Percentiles rank a stretch among this genome's conserved stretches.
Conservation (phyloP, 2,888 invertebrate species). For the Andrena camellia region DNA sequence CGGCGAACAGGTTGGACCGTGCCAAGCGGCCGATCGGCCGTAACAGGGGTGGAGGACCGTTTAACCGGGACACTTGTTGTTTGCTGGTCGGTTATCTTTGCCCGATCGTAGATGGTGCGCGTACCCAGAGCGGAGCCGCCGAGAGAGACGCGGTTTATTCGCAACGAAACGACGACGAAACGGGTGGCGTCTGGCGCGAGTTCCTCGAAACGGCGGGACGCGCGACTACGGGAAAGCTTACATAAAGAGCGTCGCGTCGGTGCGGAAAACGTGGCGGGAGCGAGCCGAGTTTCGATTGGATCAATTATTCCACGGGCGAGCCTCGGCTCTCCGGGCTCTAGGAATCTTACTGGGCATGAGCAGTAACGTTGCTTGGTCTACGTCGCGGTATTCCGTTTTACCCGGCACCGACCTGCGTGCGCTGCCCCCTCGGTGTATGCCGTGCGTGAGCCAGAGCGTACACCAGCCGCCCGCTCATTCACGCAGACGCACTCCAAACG, state of each 20-base stretch:
- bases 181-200: constrained; percentile 1
- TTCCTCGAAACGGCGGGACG: constrained; percentile 38
- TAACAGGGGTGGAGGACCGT: constrained; percentile 5
- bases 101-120: constrained; percentile 17
- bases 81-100: constrained; percentile 31
- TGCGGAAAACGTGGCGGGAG: constrained; percentile 72
- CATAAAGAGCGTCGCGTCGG: constrained; percentile 70
- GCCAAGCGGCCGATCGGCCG: constrained; percentile 23
- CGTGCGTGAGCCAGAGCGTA: constrained; percentile 22
- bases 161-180: background rate
- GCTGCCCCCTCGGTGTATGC: constrained; percentile 30
- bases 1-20: constrained; percentile 35
- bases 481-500: constrained; percentile 64
- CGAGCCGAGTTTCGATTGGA: constrained; percentile 76
- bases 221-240: constrained; percentile 61
- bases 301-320: constrained; percentile 76
- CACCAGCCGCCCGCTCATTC: constrained; percentile 15
- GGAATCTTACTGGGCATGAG: constrained; percentile 73
- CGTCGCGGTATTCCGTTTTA: constrained; percentile 44
- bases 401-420: constrained; percentile 54
- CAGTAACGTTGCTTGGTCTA: constrained; percentile 60
- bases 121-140: background rate
- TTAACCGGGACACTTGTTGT: constrained; percentile 76
- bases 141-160: background rate
- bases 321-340: constrained; percentile 71